Evolutionary conservation across 2,888 invertebrate species (phyloP).

Genomic region (Caenorhabditis auriculariae): DNA sequence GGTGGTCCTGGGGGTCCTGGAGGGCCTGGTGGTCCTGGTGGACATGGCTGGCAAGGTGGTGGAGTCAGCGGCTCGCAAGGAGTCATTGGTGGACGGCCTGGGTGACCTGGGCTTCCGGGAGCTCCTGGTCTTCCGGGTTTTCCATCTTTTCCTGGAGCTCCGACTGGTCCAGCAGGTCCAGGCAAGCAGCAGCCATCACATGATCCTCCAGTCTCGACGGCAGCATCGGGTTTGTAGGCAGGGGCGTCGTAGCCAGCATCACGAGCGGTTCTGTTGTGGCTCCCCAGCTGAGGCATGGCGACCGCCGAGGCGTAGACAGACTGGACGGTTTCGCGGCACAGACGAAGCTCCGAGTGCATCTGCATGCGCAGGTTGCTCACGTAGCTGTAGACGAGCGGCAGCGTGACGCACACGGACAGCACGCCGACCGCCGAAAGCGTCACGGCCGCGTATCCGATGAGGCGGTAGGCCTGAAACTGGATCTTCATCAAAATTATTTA

Average conservation of each 20-base stretch:
- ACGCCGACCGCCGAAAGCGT: constrained; percentile 31
- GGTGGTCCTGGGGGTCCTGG: constrained; percentile 40
- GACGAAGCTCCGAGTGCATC: constrained; percentile 24
- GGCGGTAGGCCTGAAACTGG: constrained; percentile 28
- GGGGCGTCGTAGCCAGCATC: constrained; percentile 25
- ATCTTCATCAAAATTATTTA: too few relatives aligned
- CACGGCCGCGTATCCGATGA: constrained; percentile 34
- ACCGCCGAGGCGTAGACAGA: constrained; percentile 28
- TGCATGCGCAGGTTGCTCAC: constrained; percentile 25
- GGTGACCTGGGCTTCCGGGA: constrained; percentile 41
- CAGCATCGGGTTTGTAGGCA: constrained; percentile 13
- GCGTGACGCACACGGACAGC: constrained; percentile 31
- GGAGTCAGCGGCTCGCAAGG: constrained; percentile 41
- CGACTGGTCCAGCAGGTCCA: constrained; percentile 28
- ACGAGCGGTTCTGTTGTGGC: constrained; percentile 47
- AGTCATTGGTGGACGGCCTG: constrained; percentile 35
- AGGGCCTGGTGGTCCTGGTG: constrained; percentile 37
- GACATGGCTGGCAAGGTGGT: constrained; percentile 45
- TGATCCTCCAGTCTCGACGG: constrained; percentile 17
- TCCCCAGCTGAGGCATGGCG: constrained; percentile 22
- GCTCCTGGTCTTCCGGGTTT: constrained; percentile 33
- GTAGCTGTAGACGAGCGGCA: constrained; percentile 29
- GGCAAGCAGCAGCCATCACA: constrained; percentile 31
- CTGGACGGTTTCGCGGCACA: constrained; percentile 28
- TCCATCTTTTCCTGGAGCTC: constrained; percentile 24